Percentiles rank a stretch among this genome's conserved stretches.
Evolutionary conservation across 2,797 vertebrate genomes (phyloP).

Genomic region (Acomys russatus): DNA sequence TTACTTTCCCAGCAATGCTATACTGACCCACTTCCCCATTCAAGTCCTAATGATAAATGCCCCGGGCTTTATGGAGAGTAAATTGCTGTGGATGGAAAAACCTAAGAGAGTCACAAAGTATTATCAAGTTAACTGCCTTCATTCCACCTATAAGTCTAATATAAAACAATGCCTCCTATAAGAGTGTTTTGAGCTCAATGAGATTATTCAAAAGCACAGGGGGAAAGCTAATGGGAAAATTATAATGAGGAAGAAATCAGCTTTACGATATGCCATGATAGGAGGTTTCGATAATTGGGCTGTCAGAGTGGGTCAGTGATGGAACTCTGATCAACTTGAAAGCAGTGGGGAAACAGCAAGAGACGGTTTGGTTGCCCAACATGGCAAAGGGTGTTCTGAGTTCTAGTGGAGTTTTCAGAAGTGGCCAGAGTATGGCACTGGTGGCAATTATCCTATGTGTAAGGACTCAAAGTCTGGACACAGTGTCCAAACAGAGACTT

Average conservation of each 20-base stretch:
- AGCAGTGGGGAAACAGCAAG: not conserved
- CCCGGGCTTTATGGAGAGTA: slow-evolving; percentile 26
- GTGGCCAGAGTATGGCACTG: not conserved
- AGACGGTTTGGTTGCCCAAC: not conserved
- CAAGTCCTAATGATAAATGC: slow-evolving; percentile 30
- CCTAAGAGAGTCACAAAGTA: not conserved
- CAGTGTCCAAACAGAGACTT: not conserved
- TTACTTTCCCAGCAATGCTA: not conserved
- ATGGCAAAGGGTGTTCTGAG: not conserved
- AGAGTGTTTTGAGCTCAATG: slow-evolving; percentile 37
- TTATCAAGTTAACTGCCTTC: not conserved
- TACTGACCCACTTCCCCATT: slow-evolving; percentile 38
- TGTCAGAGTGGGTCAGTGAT: no score
- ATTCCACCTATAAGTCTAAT: not conserved
- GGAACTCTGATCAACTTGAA: not conserved
- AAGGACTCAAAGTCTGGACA: not conserved
- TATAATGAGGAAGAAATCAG: not conserved
- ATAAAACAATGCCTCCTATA: not conserved
- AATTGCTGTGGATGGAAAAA: not conserved
- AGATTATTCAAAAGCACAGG: not conserved
- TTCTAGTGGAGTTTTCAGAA: not conserved
- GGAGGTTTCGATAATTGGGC: not conserved
- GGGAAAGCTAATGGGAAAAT: not conserved
- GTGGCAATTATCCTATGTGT: not conserved
- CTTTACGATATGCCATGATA: not conserved